Evolutionary conservation across 2,797 vertebrate genomes (phyloP), one percentile per base, ranked within the genome.

Genomic region (Amniataba percoides): DNA sequence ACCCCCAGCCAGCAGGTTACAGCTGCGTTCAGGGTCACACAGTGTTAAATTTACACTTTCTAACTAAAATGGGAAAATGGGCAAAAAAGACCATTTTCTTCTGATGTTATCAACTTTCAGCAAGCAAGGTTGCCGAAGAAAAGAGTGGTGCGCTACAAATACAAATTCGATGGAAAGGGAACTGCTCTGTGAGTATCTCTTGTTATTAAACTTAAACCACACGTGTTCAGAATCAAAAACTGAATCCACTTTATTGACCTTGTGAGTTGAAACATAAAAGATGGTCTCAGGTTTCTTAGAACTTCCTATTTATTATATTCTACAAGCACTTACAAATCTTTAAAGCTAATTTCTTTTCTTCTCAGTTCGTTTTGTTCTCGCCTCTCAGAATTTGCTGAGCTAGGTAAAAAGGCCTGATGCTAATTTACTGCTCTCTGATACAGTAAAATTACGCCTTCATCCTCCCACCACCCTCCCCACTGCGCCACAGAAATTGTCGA

Each of bases 181-280:
- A 89, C 25, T 1, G 74, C 87, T 5, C 0, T 87, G 91, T 92
- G 59, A 89, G 91, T 92, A 12, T 78, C 31, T 8, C 34, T 31
- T 31, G 5, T 31, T 31, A 2, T 3, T 31, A 5, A 31, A 31
- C 27, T 31, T 31, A 31, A 3, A 31, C 27, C 27, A 31, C 27
- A 31, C 27, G 3, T 3, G 27, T 31, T 31, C 27, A 31, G 27
- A 31, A 31, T 31, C 27, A 31, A 31, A 31, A 31, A 31, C 27
- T 3, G 27, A 31, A 31, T 31, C 27, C 27, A 31, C 27, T 31
- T 31, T 31, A 31, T 3, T 31, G 27, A 31, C 27, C 27, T 31
- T 31, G 27, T 31, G 27, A 31, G 27, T 31, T 31, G 3, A 31
- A 31, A 31, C 27, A 31, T 31, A 31, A 31, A 31, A 31, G 5